These are phyloP conservation scores for Leptocoma aspasia DNA, from an alignment of 2,113 vertebrate species.

Conservation along the genomic window DNA sequence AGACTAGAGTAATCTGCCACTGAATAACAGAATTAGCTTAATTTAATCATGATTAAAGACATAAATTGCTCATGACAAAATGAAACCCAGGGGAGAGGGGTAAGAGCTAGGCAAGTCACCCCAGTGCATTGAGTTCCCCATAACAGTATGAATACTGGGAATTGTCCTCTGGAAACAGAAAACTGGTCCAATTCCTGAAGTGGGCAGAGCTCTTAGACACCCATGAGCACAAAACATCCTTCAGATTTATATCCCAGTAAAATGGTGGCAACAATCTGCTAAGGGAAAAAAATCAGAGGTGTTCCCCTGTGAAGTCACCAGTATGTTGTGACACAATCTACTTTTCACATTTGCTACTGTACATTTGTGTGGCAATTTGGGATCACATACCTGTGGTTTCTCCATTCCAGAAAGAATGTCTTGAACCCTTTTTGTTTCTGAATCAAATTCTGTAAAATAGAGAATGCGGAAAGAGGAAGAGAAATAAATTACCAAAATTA, in stretches of 20 bases:
- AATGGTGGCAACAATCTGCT: not conserved
- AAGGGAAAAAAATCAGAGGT: not conserved
- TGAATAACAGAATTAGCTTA: slow-evolving; percentile 5
- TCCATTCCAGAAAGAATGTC: slow-evolving; percentile 95
- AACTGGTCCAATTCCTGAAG: not conserved
- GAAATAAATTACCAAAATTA: slow-evolving; percentile 19
- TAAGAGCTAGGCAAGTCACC: not conserved
- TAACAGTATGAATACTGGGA: not conserved
- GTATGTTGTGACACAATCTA: not conserved
- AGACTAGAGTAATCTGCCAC: not conserved
- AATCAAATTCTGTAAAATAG: slow-evolving; percentile 86
- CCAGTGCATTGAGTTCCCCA: not conserved
- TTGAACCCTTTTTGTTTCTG: slow-evolving; percentile 91
- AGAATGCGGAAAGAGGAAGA: not conserved
- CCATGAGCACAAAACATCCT: not conserved
- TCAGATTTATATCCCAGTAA: not conserved
- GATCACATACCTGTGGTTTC: slow-evolving; percentile 91
- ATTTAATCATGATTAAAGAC: slow-evolving; percentile 9
- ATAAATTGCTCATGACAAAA: not conserved
- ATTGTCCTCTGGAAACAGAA: not conserved
- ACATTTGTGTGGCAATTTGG: not conserved
- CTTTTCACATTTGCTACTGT: not conserved
- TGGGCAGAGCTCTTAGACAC: not conserved
- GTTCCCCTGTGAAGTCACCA: not conserved
- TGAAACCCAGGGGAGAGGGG: not conserved